These are phyloP conservation scores for Triplophysa tibetana DNA, from an alignment of 2,113 vertebrate species.

Conservation along the genomic window DNA sequence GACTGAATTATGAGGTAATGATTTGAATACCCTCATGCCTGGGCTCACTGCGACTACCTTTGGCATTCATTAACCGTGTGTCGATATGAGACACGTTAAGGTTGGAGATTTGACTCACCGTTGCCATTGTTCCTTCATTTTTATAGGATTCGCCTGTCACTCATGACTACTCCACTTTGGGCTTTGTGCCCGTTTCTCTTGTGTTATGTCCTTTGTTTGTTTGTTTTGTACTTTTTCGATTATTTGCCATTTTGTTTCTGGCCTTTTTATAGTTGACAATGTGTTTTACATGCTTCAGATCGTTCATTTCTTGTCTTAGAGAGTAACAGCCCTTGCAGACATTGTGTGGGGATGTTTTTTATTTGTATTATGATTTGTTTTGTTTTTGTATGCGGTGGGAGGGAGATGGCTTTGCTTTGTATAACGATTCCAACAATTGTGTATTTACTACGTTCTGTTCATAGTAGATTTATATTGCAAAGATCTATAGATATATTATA, in stretches of 20 bases:
- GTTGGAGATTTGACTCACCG: conserved; percentile 43
- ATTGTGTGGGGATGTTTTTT: conserved; percentile 50
- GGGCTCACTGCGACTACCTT: conserved; percentile 75
- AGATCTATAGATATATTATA: conserved; percentile 75
- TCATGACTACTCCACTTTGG: conserved; percentile 62
- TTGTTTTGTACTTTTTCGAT: conserved; percentile 48
- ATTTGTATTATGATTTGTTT: conserved; percentile 53
- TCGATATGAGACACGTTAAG: conserved; percentile 42
- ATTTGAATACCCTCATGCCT: conserved; percentile 57
- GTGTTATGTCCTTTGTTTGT: conserved; percentile 54
- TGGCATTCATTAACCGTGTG: conserved; percentile 56
- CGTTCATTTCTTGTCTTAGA: conserved; percentile 55
- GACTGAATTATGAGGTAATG: conserved; percentile 39
- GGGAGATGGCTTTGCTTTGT: conserved; percentile 78
- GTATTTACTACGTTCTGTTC: conserved; percentile 82
- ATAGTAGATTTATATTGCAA: conserved; percentile 82
- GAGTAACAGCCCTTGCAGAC: conserved; percentile 50
- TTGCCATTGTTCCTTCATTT: conserved; percentile 60
- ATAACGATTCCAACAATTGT: conserved; percentile 73
- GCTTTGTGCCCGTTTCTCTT: conserved; percentile 54
- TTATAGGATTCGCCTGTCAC: conserved; percentile 59
- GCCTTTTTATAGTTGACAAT: conserved; percentile 65
- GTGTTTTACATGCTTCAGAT: conserved; percentile 58
- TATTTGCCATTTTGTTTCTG: conserved; percentile 52
- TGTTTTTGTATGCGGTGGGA: conserved; percentile 52